phyloP scores from a whole-genome alignment of 2,113 vertebrate species.

The Amia ocellicauda region DNA sequence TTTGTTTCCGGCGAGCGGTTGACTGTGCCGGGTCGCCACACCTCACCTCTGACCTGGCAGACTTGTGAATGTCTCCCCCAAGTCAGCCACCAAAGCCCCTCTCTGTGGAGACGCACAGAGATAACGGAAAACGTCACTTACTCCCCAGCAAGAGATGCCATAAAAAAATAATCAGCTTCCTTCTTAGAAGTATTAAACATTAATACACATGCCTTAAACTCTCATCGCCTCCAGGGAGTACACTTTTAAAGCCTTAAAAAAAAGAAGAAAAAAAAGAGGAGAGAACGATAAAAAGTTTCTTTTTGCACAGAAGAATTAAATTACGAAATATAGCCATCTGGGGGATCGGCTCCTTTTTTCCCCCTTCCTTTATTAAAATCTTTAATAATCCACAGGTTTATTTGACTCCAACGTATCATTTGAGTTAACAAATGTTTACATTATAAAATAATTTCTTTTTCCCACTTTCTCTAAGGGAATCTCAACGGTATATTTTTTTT shows the following conservation, averaged over 20 bases:
- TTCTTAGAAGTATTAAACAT: slow-evolving; percentile 25
- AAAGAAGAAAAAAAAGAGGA: slow-evolving; percentile 34
- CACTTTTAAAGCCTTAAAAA: slow-evolving; percentile 24
- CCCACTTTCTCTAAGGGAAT: slow-evolving; percentile 29
- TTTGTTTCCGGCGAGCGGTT: too few species aligned
- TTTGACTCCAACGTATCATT: slow-evolving; percentile 36
- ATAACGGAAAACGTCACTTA: slow-evolving; percentile 1
- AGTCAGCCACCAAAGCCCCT: neutral
- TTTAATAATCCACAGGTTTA: slow-evolving; percentile 46
- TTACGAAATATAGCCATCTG: slow-evolving; percentile 22
- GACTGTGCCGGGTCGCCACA: too few species aligned
- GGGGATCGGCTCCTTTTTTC: slow-evolving; percentile 2
- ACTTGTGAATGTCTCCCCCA: neutral
- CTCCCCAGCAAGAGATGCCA: neutral
- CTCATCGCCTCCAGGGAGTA: slow-evolving; percentile 29
- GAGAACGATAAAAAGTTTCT: slow-evolving; percentile 45
- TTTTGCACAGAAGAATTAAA: slow-evolving; percentile 38
- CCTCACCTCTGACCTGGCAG: neutral
- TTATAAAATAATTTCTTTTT: slow-evolving; percentile 36
- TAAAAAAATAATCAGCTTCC: slow-evolving; percentile 16
- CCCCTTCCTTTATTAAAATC: slow-evolving; percentile 33
- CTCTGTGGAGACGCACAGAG: neutral
- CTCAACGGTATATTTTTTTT: slow-evolving; percentile 43
- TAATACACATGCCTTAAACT: slow-evolving; percentile 15
- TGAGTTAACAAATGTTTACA: slow-evolving; percentile 56